Conservation (phyloP, 2,888 invertebrate genomes). For the Eilema griseolum region DNA sequence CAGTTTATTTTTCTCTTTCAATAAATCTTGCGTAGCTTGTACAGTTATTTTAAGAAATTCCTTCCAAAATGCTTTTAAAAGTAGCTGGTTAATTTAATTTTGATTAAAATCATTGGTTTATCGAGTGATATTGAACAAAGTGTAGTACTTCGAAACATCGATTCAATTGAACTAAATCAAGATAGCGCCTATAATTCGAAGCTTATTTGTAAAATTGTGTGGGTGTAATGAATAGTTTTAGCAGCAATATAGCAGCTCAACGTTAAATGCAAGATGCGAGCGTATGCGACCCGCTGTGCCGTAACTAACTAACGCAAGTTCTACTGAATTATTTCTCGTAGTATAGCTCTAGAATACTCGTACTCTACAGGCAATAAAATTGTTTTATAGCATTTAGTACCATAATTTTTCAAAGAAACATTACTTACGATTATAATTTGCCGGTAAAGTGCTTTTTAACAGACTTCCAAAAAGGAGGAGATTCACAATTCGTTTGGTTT, state of each 20-base stretch:
- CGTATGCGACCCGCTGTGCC: background rate
- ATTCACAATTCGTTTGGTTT: no score
- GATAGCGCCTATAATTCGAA: slow-evolving; percentile 50
- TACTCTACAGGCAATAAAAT: background rate
- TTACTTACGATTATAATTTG: background rate
- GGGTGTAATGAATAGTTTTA: slow-evolving; percentile 38
- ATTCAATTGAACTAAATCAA: background rate
- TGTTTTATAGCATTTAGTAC: background rate
- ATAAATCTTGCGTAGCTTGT: slow-evolving; percentile 3
- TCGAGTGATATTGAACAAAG: slow-evolving; percentile 35
- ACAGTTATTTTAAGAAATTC: slow-evolving; percentile 8
- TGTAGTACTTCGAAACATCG: background rate
- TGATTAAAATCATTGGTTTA: slow-evolving; percentile 20
- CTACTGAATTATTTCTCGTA: background rate
- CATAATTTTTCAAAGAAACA: background rate
- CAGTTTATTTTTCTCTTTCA: slow-evolving; percentile 8
- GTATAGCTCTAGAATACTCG: background rate
- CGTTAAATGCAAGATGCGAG: slow-evolving; percentile 27
- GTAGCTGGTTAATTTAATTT: slow-evolving; percentile 27
- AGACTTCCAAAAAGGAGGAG: no score
- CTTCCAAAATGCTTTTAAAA: slow-evolving; percentile 8
- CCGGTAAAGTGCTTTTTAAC: background rate
- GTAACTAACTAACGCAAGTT: background rate
- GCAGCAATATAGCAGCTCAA: slow-evolving; percentile 46
- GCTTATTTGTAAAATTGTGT: slow-evolving; percentile 46